A percentile compares a stretch with the other conserved stretches of the same genome.
Evolutionary conservation across 2,888 invertebrate genomes (phyloP).

Genomic region (Phengaris alcon): DNA sequence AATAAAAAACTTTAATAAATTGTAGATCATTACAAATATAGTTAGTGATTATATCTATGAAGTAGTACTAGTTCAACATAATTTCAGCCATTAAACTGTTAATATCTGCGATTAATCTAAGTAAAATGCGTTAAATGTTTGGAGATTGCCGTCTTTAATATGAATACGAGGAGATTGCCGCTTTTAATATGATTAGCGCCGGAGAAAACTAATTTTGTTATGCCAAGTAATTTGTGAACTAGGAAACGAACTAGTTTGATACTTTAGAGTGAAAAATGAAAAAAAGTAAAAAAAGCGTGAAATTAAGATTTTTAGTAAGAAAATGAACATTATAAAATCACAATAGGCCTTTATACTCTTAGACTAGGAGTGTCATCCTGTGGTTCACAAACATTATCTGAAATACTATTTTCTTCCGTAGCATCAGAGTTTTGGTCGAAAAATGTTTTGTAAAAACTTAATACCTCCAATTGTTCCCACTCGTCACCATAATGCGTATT

Average conservation of each 20-base stretch:
- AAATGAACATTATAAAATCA: constrained; percentile 7
- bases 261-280: not conserved
- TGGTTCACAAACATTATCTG: too few relatives aligned
- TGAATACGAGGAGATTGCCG: constrained; percentile 7
- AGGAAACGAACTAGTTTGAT: constrained; percentile 7
- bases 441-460: too few relatives aligned
- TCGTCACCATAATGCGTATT: too few relatives aligned
- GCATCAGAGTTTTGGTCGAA: too few relatives aligned
- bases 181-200: constrained; percentile 7
- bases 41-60: constrained; percentile 2
- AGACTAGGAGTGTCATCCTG: too few relatives aligned
- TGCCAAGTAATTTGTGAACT: constrained; percentile 7
- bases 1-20: not conserved
- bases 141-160: constrained; percentile 7
- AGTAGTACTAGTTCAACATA: too few relatives aligned
- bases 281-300: constrained; percentile 4
- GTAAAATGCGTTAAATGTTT: not conserved
- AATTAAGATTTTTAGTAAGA: constrained; percentile 5
- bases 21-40: constrained; percentile 7
- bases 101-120: too few relatives aligned
- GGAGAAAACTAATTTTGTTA: not conserved
- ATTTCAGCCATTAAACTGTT: too few relatives aligned
- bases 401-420: too few relatives aligned
- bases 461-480: too few relatives aligned
- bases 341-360: not conserved